Percentiles rank a stretch among this genome's conserved stretches.
phyloP scores from a whole-genome alignment of 1,140 invertebrate species.

The Drosophila funebris region DNA sequence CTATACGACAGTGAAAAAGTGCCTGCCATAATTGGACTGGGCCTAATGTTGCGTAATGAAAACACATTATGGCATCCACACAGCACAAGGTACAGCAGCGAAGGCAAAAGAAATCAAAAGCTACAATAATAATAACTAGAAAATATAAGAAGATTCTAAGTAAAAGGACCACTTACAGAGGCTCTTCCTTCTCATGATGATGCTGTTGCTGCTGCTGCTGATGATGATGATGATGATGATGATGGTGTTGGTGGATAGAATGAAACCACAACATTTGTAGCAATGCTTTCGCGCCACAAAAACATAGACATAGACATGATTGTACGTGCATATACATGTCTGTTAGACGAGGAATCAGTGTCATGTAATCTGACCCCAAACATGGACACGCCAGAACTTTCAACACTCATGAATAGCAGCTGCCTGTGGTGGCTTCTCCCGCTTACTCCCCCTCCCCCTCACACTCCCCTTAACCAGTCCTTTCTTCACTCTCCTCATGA shows the following conservation, averaged over 20 bases:
- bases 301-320: slow-evolving; percentile 40
- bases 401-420: slow-evolving; percentile 62
- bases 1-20: slow-evolving; percentile 61
- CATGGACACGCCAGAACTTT: slow-evolving; percentile 80
- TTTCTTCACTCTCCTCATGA: background rate
- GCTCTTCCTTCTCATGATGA: slow-evolving; percentile 6
- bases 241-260: slow-evolving; percentile 20
- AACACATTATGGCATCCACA: slow-evolving; percentile 67
- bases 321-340: slow-evolving; percentile 51
- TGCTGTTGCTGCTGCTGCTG: slow-evolving; percentile 1
- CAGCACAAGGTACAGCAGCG: slow-evolving; percentile 12
- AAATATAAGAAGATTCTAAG: slow-evolving; percentile 28
- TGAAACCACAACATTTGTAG: slow-evolving; percentile 61
- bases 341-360: slow-evolving; percentile 77
- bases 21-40: slow-evolving; percentile 68
- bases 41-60: slow-evolving; percentile 77
- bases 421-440: background rate
- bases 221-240: slow-evolving; percentile 36
- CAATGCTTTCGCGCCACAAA: slow-evolving; percentile 66
- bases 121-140: slow-evolving; percentile 41
- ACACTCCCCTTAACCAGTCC: background rate
- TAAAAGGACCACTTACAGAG: slow-evolving; percentile 22
- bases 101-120: slow-evolving; percentile 48
- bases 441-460: slow-evolving; percentile 9
- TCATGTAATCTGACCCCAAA: slow-evolving; percentile 81